phyloP scores from a whole-genome alignment of 2,888 invertebrate species.

The Mycalesis mineus region DNA sequence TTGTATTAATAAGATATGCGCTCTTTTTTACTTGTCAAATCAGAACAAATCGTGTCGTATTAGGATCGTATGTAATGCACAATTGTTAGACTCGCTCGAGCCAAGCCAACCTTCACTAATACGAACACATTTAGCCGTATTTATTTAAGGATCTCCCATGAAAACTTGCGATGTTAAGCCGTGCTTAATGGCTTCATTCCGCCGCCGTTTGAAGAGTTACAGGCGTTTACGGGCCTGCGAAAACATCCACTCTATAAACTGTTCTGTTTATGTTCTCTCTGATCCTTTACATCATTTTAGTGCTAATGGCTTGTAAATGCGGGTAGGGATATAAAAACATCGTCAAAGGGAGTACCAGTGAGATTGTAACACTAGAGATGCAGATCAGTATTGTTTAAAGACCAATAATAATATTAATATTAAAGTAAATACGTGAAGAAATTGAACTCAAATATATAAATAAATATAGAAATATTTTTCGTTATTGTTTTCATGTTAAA shows the following conservation, averaged over 20 bases:
- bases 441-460: too few relatives aligned
- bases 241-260: conserved; percentile 21
- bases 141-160: conserved; percentile 49
- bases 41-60: too few relatives aligned
- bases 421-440: too few relatives aligned
- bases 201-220: conserved; percentile 33
- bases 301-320: neutral
- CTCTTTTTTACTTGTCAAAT: too few relatives aligned
- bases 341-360: too few relatives aligned
- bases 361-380: too few relatives aligned
- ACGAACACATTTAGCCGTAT: conserved; percentile 45
- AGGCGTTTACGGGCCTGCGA: conserved; percentile 16
- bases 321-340: neutral
- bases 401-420: too few relatives aligned
- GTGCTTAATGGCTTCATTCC: conserved; percentile 52
- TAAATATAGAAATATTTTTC: too few relatives aligned
- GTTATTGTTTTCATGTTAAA: too few relatives aligned
- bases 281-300: conserved; percentile 19
- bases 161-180: conserved; percentile 48
- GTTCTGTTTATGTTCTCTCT: conserved; percentile 15
- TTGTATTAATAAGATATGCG: too few relatives aligned
- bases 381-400: too few relatives aligned
- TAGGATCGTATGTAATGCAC: neutral
- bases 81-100: conserved; percentile 41
- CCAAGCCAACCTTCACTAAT: conserved; percentile 42